Evolutionary conservation across 2,113 vertebrate species (phyloP).

Genomic region (Tonatia bakeri): DNA sequence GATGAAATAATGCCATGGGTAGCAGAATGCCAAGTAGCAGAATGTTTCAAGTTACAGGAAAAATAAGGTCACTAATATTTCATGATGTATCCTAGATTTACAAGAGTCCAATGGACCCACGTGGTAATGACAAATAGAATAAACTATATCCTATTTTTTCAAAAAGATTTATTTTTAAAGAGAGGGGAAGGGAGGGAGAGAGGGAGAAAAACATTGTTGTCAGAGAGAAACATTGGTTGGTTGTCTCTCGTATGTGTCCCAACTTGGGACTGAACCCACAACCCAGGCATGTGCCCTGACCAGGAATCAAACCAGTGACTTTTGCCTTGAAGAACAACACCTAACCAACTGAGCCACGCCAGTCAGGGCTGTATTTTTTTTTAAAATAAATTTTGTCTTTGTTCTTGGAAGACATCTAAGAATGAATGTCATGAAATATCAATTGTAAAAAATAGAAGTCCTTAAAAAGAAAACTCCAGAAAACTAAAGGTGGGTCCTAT

Average conservation of each 20-base stretch:
- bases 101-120: neutral
- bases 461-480: neutral
- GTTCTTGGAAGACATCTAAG: neutral
- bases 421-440: neutral
- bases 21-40: neutral
- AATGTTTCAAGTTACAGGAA: neutral
- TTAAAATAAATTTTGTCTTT: neutral
- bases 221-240: too few relatives aligned
- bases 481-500: neutral
- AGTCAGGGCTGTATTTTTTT: too few relatives aligned
- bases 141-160: neutral
- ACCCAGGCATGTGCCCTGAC: too few relatives aligned
- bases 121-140: neutral
- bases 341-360: too few relatives aligned
- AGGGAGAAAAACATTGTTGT: too few relatives aligned
- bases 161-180: neutral
- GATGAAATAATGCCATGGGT: neutral
- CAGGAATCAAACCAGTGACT: too few relatives aligned
- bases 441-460: neutral
- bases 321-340: too few relatives aligned
- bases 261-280: too few relatives aligned
- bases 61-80: neutral
- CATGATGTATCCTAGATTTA: neutral
- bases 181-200: too few relatives aligned
- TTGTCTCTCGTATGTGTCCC: too few relatives aligned